These are phyloP conservation scores for Pseudochaenichthys georgianus DNA, from an alignment of 2,797 vertebrate genomes.

Conservation along the genomic window DNA sequence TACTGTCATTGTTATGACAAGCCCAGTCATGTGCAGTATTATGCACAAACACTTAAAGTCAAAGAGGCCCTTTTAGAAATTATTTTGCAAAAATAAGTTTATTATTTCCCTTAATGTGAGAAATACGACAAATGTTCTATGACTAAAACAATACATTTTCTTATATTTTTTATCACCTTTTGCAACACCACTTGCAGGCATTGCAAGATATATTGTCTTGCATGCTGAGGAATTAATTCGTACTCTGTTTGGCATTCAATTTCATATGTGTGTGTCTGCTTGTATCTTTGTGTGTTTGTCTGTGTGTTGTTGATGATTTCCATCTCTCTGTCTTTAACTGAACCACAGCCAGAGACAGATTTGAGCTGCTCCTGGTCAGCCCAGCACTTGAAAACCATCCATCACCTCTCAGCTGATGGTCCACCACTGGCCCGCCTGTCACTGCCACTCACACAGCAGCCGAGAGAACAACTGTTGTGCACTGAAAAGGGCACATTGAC, in stretches of 20 bases:
- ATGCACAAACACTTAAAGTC: neutral
- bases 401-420: conserved; percentile 71
- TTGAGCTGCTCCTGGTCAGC: conserved; percentile 57
- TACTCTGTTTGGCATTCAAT: neutral
- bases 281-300: neutral
- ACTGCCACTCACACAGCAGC: conserved; percentile 58
- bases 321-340: conserved; percentile 16
- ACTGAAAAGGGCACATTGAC: conserved; percentile 72
- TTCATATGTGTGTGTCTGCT: neutral
- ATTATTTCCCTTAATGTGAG: neutral
- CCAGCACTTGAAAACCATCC: conserved; percentile 57
- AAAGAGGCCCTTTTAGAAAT: too few relatives aligned
- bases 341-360: conserved; percentile 38
- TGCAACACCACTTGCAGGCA: neutral
- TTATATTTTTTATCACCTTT: neutral
- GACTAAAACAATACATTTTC: neutral
- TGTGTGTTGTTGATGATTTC: neutral
- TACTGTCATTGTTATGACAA: neutral
- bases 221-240: too few relatives aligned
- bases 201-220: neutral
- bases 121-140: neutral
- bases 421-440: conserved; percentile 58
- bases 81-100: neutral
- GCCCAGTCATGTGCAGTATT: too few relatives aligned
- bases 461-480: conserved; percentile 57